Evolutionary conservation across 2,888 invertebrate genomes (phyloP).

Genomic region (Agrenia bidenticulata): DNA sequence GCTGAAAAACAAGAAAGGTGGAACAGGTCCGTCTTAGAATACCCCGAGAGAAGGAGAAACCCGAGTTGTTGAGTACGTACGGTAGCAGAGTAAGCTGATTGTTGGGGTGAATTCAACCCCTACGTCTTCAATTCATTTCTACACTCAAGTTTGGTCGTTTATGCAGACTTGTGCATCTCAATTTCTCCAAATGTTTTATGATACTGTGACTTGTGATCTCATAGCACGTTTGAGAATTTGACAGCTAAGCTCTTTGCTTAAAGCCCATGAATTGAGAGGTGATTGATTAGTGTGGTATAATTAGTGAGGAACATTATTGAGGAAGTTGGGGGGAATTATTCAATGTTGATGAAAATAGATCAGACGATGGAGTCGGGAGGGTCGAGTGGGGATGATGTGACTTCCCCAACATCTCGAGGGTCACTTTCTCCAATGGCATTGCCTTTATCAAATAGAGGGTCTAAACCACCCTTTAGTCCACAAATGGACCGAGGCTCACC

Average conservation of each 20-base stretch:
- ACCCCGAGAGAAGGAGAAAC: not conserved
- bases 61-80: not conserved
- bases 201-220: slow-evolving; percentile 4
- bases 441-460: slow-evolving; percentile 42
- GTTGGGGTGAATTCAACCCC: no score
- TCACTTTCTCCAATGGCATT: slow-evolving; percentile 52
- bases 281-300: slow-evolving; percentile 1
- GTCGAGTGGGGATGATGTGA: slow-evolving; percentile 53
- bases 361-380: slow-evolving; percentile 53
- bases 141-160: not conserved
- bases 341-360: slow-evolving; percentile 54
- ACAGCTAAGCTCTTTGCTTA: not conserved
- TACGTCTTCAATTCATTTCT: no score
- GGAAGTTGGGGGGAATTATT: not conserved
- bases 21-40: slow-evolving; percentile 9
- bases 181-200: not conserved
- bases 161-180: not conserved
- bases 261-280: not conserved
- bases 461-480: slow-evolving; percentile 47
- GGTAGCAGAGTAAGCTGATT: no score
- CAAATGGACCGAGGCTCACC: slow-evolving; percentile 60
- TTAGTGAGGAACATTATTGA: not conserved
- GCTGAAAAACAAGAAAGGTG: not conserved
- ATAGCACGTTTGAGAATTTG: not conserved
- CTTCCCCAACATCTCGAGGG: slow-evolving; percentile 51